Evolutionary conservation across 2,113 vertebrate species (phyloP).

Genomic region (Diglossa brunneiventris): DNA sequence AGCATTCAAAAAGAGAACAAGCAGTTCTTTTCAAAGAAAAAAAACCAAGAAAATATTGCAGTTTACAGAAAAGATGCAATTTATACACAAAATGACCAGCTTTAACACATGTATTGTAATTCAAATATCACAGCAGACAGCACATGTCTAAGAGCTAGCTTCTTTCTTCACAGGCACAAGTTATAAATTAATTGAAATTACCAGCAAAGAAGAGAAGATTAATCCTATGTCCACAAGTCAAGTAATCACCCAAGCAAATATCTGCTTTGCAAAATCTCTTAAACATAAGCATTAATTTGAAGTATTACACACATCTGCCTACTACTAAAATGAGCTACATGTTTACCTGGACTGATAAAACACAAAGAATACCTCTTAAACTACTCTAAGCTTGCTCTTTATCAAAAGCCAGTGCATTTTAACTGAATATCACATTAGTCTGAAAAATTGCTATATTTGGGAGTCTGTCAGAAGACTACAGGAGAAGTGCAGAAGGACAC

Average conservation of each 20-base stretch:
- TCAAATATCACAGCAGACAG: neutral
- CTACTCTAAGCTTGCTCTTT: neutral
- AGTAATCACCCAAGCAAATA: neutral
- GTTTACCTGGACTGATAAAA: neutral
- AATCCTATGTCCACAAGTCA: neutral
- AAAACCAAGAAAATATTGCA: neutral
- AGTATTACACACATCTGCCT: neutral
- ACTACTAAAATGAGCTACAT: neutral
- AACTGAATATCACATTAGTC: neutral
- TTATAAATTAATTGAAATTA: neutral
- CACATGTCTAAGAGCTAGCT: neutral
- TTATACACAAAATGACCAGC: neutral
- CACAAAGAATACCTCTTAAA: neutral
- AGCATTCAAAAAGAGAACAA: neutral
- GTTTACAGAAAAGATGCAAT: neutral
- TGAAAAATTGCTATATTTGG: neutral
- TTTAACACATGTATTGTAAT: neutral
- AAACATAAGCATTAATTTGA: neutral
- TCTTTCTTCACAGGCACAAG: neutral
- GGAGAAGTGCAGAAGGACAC: neutral
- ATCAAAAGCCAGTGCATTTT: neutral
- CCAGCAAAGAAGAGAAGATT: neutral
- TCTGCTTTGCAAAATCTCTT: neutral
- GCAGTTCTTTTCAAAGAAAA: neutral
- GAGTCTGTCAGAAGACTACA: neutral